Evolutionary conservation across 2,113 vertebrate species (phyloP).

Genomic region (Epinephelus fuscoguttatus): DNA sequence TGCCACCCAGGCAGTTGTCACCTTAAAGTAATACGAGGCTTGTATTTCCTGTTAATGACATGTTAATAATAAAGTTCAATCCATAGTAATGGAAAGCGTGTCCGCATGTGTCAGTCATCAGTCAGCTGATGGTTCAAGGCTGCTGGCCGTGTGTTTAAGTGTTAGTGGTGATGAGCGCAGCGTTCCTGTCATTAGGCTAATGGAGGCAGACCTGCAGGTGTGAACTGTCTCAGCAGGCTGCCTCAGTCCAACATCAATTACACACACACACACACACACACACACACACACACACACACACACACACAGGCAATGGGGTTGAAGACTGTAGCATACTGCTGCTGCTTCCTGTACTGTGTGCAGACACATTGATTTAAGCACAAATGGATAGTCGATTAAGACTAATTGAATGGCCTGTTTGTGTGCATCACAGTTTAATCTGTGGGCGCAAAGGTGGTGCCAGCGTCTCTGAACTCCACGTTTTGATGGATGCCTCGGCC

Average conservation of each 20-base stretch:
- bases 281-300: slow-evolving; percentile 1
- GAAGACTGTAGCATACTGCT: neutral
- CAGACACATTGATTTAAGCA: slow-evolving; percentile 53
- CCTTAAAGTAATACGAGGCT: neutral
- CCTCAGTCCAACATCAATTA: slow-evolving; percentile 57
- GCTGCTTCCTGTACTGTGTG: slow-evolving; percentile 17
- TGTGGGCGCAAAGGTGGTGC: slow-evolving; percentile 22
- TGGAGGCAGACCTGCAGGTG: slow-evolving; percentile 74
- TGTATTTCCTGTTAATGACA: slow-evolving; percentile 29
- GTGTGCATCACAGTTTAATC: slow-evolving; percentile 41
- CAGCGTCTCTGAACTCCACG: slow-evolving; percentile 14
- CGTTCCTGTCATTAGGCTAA: slow-evolving; percentile 73
- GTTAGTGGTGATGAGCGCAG: slow-evolving; percentile 64
- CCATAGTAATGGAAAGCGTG: slow-evolving; percentile 5
- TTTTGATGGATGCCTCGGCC: slow-evolving; percentile 18
- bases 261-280: slow-evolving; percentile 9
- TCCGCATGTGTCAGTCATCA: slow-evolving; percentile 37
- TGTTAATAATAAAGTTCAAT: slow-evolving; percentile 13
- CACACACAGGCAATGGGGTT: neutral
- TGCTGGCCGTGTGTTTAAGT: slow-evolving; percentile 47
- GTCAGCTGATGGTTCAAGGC: slow-evolving; percentile 33
- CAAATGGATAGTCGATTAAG: slow-evolving; percentile 47
- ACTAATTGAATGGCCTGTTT: slow-evolving; percentile 42
- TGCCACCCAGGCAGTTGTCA: slow-evolving; percentile 26
- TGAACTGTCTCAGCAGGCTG: slow-evolving; percentile 61